Evolutionary conservation across 2,888 invertebrate species (phyloP).

Genomic region (Apantesis nais): DNA sequence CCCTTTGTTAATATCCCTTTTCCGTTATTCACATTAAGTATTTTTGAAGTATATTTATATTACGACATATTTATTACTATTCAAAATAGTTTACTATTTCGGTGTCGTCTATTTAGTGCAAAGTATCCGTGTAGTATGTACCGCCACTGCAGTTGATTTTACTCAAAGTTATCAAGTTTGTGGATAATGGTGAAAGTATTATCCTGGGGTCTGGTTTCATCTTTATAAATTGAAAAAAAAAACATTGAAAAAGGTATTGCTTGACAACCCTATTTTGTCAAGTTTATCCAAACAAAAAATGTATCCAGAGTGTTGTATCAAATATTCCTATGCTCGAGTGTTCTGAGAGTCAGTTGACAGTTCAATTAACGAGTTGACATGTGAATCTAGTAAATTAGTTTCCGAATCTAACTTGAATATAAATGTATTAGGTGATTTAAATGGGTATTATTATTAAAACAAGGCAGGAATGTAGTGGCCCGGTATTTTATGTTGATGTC

Average conservation of each 20-base stretch:
- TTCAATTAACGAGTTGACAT: neutral
- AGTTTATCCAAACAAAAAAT: no score
- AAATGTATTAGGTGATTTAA: neutral
- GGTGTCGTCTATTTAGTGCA: neutral
- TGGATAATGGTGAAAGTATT: no score
- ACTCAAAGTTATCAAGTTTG: no score
- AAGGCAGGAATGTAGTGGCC: no score
- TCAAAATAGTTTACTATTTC: neutral
- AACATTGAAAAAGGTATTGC: neutral
- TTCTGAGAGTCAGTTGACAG: neutral
- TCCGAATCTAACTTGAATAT: neutral
- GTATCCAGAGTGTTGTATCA: neutral
- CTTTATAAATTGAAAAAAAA: neutral
- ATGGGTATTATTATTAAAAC: no score
- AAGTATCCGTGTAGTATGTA: no score
- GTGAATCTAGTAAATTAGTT: neutral
- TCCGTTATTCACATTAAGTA: neutral
- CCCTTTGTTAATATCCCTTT: no score
- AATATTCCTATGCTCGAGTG: no score
- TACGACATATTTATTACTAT: neutral
- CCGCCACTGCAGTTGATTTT: no score
- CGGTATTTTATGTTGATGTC: neutral
- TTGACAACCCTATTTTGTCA: neutral
- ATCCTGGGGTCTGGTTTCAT: no score
- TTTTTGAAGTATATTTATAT: neutral